Evolutionary conservation across 2,888 invertebrate species (phyloP).

Genomic region (Scaptomyza cyrtandrae): DNA sequence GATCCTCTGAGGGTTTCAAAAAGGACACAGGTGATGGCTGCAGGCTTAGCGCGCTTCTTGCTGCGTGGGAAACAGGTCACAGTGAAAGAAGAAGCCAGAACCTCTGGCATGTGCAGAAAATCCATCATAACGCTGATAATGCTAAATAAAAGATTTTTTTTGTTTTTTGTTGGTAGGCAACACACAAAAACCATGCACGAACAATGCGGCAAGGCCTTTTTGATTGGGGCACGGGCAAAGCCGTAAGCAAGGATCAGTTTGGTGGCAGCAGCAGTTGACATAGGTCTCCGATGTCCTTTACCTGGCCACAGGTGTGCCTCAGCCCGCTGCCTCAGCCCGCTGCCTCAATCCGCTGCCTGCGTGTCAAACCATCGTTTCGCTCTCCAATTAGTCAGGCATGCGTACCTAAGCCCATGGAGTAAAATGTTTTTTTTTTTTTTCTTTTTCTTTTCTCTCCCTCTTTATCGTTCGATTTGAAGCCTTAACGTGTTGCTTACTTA

Average conservation of each 20-base stretch:
- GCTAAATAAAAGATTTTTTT: background rate
- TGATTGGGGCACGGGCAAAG: constrained; percentile 16
- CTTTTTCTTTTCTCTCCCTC: too few relatives aligned
- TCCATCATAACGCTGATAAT: constrained; percentile 50
- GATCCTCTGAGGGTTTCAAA: constrained; percentile 3
- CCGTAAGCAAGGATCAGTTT: constrained; percentile 11
- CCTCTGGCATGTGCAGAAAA: constrained; percentile 48
- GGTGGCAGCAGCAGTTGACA: constrained; percentile 15
- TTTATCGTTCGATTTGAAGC: background rate
- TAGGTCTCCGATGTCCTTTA: constrained; percentile 22
- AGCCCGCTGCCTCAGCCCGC: background rate
- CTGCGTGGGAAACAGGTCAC: constrained; percentile 50
- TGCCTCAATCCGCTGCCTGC: constrained; percentile 8
- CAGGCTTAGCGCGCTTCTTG: constrained; percentile 59
- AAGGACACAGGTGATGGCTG: constrained; percentile 57
- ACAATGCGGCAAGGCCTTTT: constrained; percentile 33
- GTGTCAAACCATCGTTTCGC: constrained; percentile 21
- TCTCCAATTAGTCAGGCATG: constrained; percentile 37
- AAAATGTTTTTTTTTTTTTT: background rate
- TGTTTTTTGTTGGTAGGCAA: background rate
- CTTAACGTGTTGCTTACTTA: background rate
- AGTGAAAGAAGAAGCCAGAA: constrained; percentile 1
- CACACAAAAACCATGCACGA: constrained; percentile 12
- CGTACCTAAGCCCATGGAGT: constrained; percentile 17
- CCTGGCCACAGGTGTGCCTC: constrained; percentile 44